phyloP scores from a whole-genome alignment of 1,140 invertebrate genomes.

The Chionoecetes opilio region DNA sequence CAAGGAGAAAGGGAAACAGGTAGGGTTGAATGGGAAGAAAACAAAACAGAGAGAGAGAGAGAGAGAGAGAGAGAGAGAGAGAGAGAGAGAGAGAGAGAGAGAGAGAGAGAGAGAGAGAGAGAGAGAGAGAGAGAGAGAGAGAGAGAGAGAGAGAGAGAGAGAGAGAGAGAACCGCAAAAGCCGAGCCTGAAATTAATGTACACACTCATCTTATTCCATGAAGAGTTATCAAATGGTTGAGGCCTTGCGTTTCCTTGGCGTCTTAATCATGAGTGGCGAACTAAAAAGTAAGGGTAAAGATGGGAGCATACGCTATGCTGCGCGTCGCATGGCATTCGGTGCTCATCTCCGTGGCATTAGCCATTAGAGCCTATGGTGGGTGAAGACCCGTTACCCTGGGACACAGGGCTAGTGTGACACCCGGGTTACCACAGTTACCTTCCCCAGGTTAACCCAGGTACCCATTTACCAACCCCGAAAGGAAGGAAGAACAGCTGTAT shows the following conservation, averaged over 20 bases:
- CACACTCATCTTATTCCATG: not conserved
- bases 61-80: not conserved
- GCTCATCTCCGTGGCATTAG: too few species aligned
- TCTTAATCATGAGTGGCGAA: not conserved
- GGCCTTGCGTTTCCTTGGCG: not conserved
- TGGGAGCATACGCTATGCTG: too few species aligned
- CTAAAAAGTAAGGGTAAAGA: too few species aligned
- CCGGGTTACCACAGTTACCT: too few species aligned
- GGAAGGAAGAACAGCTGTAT: too few species aligned
- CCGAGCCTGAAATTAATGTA: not conserved
- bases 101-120: slow-evolving; percentile 46
- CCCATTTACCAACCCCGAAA: too few species aligned
- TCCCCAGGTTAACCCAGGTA: too few species aligned
- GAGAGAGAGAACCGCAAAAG: not conserved
- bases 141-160: not conserved
- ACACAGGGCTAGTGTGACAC: too few species aligned
- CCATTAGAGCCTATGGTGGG: too few species aligned
- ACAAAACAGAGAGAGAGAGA: not conserved
- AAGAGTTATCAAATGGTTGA: not conserved
- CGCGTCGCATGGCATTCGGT: too few species aligned
- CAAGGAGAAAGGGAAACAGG: not conserved
- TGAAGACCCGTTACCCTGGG: too few species aligned
- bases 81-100: not conserved
- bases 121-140: slow-evolving; percentile 4
- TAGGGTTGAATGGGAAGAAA: not conserved